These are phyloP conservation scores for Carcharodon carcharias DNA, from an alignment of 2,797 vertebrate genomes.

Conservation along the genomic window DNA sequence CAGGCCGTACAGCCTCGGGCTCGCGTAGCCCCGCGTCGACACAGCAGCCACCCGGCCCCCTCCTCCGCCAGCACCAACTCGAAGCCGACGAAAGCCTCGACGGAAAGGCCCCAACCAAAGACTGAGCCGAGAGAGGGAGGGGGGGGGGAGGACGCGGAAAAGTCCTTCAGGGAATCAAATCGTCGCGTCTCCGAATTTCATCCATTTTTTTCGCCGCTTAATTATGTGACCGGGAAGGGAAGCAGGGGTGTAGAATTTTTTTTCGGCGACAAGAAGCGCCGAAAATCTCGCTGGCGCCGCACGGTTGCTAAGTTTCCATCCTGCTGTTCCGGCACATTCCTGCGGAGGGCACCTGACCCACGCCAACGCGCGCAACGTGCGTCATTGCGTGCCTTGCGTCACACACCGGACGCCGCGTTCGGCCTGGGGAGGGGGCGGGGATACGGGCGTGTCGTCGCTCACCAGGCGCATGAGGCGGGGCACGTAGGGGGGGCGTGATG, in stretches of 20 bases:
- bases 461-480: too few species aligned
- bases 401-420: neutral
- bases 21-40: slow-evolving; percentile 45
- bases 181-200: neutral
- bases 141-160: rapidly evolving
- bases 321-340: slow-evolving; percentile 26
- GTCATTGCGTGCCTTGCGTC: neutral
- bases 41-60: slow-evolving; percentile 44
- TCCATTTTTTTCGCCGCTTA: neutral
- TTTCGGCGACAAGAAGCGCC: neutral
- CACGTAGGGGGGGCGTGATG: neutral
- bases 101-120: neutral
- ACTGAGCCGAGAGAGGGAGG: too few species aligned
- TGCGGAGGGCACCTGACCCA: slow-evolving; percentile 28
- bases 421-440: too few species aligned
- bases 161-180: neutral
- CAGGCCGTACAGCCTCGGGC: slow-evolving; percentile 46
- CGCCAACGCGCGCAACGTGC: neutral
- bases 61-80: slow-evolving; percentile 44
- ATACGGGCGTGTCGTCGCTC: too few species aligned
- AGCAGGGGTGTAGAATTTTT: too few species aligned
- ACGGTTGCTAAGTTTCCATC: slow-evolving; percentile 29
- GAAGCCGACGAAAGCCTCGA: neutral
- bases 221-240: neutral
- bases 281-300: neutral